Evolutionary conservation across 2,113 vertebrate genomes (phyloP).

Genomic region (Hydrochoerus hydrochaeris): DNA sequence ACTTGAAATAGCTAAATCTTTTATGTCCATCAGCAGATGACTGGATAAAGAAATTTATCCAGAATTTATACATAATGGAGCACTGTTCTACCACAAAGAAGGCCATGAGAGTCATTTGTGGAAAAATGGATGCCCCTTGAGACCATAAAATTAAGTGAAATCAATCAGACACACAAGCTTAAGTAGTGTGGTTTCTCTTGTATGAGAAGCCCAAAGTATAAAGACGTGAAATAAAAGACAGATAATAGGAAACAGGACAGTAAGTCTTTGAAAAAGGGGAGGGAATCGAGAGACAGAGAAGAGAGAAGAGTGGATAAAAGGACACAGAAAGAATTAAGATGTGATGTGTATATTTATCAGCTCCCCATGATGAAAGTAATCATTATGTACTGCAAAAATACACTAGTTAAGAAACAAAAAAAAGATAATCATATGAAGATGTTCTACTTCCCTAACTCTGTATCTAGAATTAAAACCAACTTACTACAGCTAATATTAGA

Average conservation of each 20-base stretch:
- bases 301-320: background rate
- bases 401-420: background rate
- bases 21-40: background rate
- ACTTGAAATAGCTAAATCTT: background rate
- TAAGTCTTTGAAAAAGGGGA: background rate
- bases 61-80: background rate
- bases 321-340: background rate
- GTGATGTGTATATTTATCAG: background rate
- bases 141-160: background rate
- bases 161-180: background rate
- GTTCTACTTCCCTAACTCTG: constrained; percentile 27
- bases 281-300: background rate
- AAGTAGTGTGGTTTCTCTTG: background rate
- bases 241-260: background rate
- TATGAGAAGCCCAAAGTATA: background rate
- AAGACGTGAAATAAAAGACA: background rate
- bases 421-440: background rate
- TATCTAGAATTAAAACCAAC: constrained; percentile 39
- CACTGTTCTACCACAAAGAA: background rate
- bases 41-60: background rate
- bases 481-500: constrained; percentile 21
- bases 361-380: background rate
- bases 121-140: background rate
- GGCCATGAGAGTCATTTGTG: background rate
- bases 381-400: background rate